Evolutionary conservation across 2,888 invertebrate species (phyloP), one percentile per base, ranked within the genome.

Genomic region (Ypsolopha sequella): DNA sequence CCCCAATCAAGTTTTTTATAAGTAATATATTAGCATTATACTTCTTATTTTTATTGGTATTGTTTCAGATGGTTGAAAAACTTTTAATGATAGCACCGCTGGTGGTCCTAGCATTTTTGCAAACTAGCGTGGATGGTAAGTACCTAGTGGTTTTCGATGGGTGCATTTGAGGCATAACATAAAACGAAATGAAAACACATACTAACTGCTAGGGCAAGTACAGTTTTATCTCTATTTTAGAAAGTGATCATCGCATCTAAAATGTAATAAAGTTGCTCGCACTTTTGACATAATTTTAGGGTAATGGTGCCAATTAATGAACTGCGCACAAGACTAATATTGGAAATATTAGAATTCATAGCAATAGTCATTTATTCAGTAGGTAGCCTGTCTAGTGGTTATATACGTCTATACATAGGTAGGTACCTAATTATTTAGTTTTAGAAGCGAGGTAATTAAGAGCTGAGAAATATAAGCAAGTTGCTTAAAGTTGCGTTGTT

Each of bases 21-120:
- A 33, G 10, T 9, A 6, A 6, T 50, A 11, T 10, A 36, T 51
- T 33, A 7, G 10, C 9, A 10, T 51, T 41, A 10, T 34, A 14
- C 34, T 39, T 47, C n/a, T 38, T 33, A 41, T 8, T 35, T 24
- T 46, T 34, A 41, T 41, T 24, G 55, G n/a, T 51, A 56, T 52
- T 45, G 56, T 69, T 73, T n/a, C 65, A 85, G 85, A 85, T 84
- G 85, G 71, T 67, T 54, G 69, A 64, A 59, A 75, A 70, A 59
- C 51, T 74, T 52, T 56, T 79, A 54, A 62, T 65, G 55, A 58
- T 82, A 65, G 81, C 80, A 63, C 77, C 81, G 7, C 44, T 85
- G 71, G 77, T 80, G 78, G 71, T 86, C 35, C 57, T 81, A 36
- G 71, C 70, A 24, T 65, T 70, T 34, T 52, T 78, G 36, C 63